Conservation (phyloP, 2,888 invertebrate species). For the Clanis bilineata region DNA sequence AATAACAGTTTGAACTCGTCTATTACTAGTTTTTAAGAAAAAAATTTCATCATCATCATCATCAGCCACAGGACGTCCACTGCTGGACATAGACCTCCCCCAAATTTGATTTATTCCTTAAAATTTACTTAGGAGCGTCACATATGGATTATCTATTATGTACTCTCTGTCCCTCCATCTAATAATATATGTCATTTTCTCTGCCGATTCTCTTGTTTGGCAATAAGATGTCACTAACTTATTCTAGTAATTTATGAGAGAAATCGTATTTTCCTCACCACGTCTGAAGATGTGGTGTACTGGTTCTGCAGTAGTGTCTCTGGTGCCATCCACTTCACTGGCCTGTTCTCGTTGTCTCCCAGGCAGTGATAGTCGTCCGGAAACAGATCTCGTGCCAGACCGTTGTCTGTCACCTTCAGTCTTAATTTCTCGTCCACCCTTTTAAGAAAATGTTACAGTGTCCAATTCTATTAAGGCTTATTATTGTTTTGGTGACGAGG, state of each 20-base stretch:
- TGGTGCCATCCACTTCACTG: constrained; percentile 96
- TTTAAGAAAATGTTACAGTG: constrained; percentile 19
- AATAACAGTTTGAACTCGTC: not conserved
- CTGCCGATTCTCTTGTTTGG: no score
- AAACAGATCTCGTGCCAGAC: constrained; percentile 94
- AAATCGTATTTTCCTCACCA: constrained; percentile 81
- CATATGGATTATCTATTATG: no score
- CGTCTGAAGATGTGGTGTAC: constrained; percentile 94
- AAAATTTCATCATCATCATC: no score
- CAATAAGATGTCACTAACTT: not conserved
- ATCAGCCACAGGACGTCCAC: no score
- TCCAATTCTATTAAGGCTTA: not conserved
- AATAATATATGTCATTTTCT: no score
- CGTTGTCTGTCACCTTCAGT: constrained; percentile 94
- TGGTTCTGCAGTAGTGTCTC: constrained; percentile 92
- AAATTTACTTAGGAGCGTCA: no score
- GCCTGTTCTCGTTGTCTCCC: constrained; percentile 96
- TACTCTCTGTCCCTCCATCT: no score
- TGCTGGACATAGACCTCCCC: no score
- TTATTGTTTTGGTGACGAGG: not conserved
- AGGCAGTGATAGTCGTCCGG: constrained; percentile 96
- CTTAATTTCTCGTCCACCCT: constrained; percentile 89
- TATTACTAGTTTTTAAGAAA: no score
- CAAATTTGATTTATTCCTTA: no score
- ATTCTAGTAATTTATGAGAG: not conserved